Evolutionary conservation across 2,888 invertebrate species (phyloP).

Genomic region (Tiliacea citrago): DNA sequence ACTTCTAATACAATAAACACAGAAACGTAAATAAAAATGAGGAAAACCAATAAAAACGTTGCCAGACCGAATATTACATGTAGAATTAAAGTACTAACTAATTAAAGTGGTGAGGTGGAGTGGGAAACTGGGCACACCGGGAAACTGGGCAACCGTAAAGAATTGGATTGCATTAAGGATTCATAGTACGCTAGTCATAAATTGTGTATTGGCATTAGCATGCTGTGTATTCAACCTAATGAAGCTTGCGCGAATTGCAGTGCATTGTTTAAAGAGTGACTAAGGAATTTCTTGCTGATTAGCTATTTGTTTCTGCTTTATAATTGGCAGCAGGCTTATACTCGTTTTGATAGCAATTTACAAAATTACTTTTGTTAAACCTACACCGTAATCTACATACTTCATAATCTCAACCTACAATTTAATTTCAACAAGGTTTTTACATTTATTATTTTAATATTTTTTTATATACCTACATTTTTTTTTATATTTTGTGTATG

Average conservation of each 20-base stretch:
- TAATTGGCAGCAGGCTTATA: neutral
- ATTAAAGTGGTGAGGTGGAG: constrained; percentile 55
- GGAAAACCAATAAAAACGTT: constrained; percentile 53
- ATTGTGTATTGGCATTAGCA: constrained; percentile 58
- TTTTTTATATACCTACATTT: no score
- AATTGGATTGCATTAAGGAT: constrained; percentile 63
- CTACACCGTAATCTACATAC: no score
- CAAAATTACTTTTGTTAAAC: neutral
- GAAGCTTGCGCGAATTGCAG: constrained; percentile 39
- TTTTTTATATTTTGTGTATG: no score
- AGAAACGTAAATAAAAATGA: constrained; percentile 39
- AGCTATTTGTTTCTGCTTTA: constrained; percentile 7
- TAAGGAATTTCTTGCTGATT: constrained; percentile 30
- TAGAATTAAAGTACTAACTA: constrained; percentile 60
- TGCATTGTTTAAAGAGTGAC: constrained; percentile 20
- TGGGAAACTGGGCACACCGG: constrained; percentile 27
- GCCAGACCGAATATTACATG: constrained; percentile 49
- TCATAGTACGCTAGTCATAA: constrained; percentile 51
- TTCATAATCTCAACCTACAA: no score
- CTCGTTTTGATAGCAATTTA: neutral
- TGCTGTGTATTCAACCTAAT: constrained; percentile 47
- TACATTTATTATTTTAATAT: no score
- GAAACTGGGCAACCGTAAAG: constrained; percentile 49
- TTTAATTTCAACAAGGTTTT: no score
- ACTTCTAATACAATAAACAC: constrained; percentile 46